phyloP scores from a whole-genome alignment of 1,140 invertebrate species.

The Drosophila setifemur region DNA sequence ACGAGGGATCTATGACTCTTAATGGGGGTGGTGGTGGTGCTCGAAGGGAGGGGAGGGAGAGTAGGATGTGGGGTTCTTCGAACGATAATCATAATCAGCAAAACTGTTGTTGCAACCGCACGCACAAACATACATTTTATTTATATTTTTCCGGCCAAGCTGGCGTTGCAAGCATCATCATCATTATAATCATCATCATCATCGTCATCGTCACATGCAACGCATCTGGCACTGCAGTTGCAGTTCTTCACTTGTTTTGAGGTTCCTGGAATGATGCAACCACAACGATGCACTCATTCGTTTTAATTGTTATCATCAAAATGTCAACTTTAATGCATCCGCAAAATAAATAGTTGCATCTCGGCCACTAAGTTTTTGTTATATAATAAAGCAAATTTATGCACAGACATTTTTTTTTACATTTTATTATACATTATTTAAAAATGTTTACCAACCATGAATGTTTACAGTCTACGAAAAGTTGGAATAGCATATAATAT shows the following conservation, averaged over 20 bases:
- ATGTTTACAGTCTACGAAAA: too few relatives aligned
- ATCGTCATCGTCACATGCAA: slow-evolving; percentile 15
- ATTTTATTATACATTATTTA: too few relatives aligned
- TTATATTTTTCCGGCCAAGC: slow-evolving; percentile 73
- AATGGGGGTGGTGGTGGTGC: background rate
- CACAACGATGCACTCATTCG: slow-evolving; percentile 48
- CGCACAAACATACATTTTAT: slow-evolving; percentile 33
- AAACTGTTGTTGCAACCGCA: slow-evolving; percentile 49
- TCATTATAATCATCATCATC: slow-evolving; percentile 8
- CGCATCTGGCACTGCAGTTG: slow-evolving; percentile 3
- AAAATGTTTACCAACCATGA: too few relatives aligned
- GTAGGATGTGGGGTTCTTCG: background rate
- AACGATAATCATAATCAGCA: slow-evolving; percentile 39
- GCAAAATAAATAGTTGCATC: background rate
- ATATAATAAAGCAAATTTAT: background rate
- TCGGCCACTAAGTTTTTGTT: background rate
- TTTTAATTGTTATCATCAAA: slow-evolving; percentile 67
- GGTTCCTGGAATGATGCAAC: slow-evolving; percentile 22
- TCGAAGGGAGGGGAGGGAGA: background rate
- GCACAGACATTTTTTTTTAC: too few relatives aligned
- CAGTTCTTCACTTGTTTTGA: slow-evolving; percentile 21
- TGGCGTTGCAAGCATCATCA: slow-evolving; percentile 34
- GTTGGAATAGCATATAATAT: too few relatives aligned
- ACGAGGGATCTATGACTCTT: slow-evolving; percentile 20
- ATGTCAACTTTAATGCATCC: slow-evolving; percentile 5